Conservation (phyloP, 2,113 vertebrate genomes). For the Notothenia coriiceps region DNA sequence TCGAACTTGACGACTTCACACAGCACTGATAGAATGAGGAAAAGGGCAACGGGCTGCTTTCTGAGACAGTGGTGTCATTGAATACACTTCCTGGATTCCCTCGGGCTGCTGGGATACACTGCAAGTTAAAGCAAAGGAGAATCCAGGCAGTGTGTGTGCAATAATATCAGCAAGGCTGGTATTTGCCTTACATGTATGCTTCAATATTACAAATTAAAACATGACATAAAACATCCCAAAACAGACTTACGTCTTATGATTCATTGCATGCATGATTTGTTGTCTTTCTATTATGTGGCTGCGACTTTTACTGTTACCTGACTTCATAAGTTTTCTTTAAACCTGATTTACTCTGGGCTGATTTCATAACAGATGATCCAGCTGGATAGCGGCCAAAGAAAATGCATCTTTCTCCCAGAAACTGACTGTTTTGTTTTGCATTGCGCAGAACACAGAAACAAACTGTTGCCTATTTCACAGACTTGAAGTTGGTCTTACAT, state of each 20-base stretch:
- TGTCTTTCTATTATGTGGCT: constrained; percentile 18
- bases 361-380: constrained; percentile 51
- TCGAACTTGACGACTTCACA: constrained; percentile 36
- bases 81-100: constrained; percentile 28
- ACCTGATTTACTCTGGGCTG: constrained; percentile 51
- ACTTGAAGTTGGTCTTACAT: constrained; percentile 21
- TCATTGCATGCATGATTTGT: constrained; percentile 33
- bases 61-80: constrained; percentile 24
- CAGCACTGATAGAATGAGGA: constrained; percentile 28
- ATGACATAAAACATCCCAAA: constrained; percentile 55
- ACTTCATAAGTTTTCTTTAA: constrained; percentile 23
- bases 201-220: constrained; percentile 60
- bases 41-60: constrained; percentile 17
- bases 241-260: constrained; percentile 36
- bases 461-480: constrained; percentile 21
- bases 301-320: constrained; percentile 31
- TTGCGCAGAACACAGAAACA: constrained; percentile 27
- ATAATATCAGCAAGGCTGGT: constrained; percentile 25
- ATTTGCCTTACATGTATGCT: constrained; percentile 26
- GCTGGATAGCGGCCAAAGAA: constrained; percentile 45
- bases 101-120: constrained; percentile 21
- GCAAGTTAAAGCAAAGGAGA: constrained; percentile 22
- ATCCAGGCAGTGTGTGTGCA: constrained; percentile 13
- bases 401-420: constrained; percentile 35
- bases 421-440: constrained; percentile 18